Evolutionary conservation across 2,113 vertebrate genomes (phyloP), one percentile per base, ranked within the genome.

Genomic region (Daubentonia madagascariensis): DNA sequence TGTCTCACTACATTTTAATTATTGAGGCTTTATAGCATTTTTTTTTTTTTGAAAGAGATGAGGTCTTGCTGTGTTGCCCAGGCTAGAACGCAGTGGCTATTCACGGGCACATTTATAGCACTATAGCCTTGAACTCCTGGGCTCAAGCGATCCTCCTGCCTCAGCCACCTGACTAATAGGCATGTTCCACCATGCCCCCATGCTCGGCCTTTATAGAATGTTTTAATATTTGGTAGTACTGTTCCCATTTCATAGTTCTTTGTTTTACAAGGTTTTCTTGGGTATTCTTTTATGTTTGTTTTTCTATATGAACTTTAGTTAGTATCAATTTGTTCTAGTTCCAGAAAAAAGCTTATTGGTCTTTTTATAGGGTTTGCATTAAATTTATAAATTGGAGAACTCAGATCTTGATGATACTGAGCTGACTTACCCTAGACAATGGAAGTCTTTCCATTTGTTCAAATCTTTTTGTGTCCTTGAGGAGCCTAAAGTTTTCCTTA

Each of bases 321-420:
- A 96, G 28, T 32, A 28, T 73, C 50, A 75, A 1, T 96, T 97
- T 92, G 37, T 86, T 92, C 6, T 61, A 93, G 57, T 87, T 92
- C 20, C 18, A 63, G 86, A 35, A 52, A 80, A 87, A 91, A 80
- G 3, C 4, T n/a, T 45, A 0, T 14, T 89, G 14, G 48, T 86
- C 20, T 85, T 75, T 87, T 85, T 73, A 50, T 78, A 10, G 23
- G 7, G 1, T 30, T 84, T 93, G 32, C 52, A 63, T 84, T 91
- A 93, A 90, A 48, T 88, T 95, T 91, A 43, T 96, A 89, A 89
- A 43, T 81, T 96, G 37, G 37, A 94, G 17, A 91, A 79, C 59
- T 68, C 6, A 65, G 45, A 45, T 73, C 28, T 72, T 92, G 20
- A 85, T 88, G 54, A 61, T 84, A 75, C 1, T 32, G 16, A 88